Conservation (phyloP, 2,113 vertebrate genomes). For the Mohoua ochrocephala region DNA sequence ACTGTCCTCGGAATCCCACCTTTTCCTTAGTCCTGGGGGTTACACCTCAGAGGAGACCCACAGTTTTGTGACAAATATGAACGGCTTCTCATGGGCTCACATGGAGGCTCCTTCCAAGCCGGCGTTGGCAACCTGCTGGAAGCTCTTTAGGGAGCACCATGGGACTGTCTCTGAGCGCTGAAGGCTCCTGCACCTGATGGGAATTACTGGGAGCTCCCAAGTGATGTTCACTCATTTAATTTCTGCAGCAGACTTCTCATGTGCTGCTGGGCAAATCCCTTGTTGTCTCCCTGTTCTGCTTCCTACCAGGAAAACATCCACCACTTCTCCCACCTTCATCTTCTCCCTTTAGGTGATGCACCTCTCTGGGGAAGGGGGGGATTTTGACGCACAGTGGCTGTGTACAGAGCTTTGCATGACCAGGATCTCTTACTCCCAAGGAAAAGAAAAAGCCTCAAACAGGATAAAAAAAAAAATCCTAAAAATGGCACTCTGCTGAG, state of each 20-base stretch:
- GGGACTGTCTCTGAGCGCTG: background rate
- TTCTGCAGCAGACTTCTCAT: background rate
- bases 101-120: background rate
- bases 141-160: background rate
- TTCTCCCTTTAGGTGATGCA: background rate
- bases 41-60: background rate
- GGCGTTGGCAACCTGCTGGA: fast-evolving
- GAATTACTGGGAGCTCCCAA: background rate
- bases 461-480: background rate
- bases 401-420: background rate
- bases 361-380: background rate
- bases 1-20: background rate
- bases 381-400: background rate
- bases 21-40: background rate
- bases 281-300: background rate
- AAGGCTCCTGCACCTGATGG: background rate
- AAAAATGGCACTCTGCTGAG: background rate
- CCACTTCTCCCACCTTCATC: background rate
- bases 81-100: background rate
- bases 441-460: background rate
- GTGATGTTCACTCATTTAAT: background rate
- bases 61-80: background rate
- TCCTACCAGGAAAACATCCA: background rate
- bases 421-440: fast-evolving
- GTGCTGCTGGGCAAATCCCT: background rate